These are phyloP conservation scores for Drosophila nr. medialis DNA, from an alignment of 2,888 invertebrate genomes.

Conservation along the genomic window DNA sequence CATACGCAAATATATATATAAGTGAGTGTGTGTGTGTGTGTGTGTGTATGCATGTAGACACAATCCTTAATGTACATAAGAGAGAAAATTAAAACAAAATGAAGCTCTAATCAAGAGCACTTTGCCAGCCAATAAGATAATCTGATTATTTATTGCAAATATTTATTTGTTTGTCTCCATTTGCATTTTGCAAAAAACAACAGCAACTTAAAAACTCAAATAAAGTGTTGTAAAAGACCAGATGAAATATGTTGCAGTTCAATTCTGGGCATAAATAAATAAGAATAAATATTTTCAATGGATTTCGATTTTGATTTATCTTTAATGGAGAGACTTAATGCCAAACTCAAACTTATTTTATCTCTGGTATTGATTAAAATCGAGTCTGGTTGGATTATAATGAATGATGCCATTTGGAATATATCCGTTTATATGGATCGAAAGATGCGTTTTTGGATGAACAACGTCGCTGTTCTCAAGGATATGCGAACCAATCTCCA, in stretches of 20 bases:
- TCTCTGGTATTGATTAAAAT: neutral
- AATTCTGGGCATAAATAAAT: neutral
- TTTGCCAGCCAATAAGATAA: neutral
- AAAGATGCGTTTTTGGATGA: neutral
- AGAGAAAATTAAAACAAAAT: neutral
- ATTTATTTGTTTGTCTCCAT: neutral
- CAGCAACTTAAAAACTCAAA: neutral
- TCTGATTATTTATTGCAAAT: neutral
- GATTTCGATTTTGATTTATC: neutral
- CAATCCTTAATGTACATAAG: slow-evolving; percentile 1
- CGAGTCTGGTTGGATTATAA: no score
- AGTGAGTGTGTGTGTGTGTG: no score
- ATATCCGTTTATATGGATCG: neutral
- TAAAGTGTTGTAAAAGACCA: no score
- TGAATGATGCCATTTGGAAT: no score
- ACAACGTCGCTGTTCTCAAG: neutral
- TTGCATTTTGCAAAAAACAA: neutral
- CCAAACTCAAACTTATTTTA: neutral
- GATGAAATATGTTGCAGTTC: neutral
- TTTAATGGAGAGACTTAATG: neutral
- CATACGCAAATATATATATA: neutral
- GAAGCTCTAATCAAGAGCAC: neutral
- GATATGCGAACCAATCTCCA: neutral
- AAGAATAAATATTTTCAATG: neutral
- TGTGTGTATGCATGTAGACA: neutral